These are phyloP conservation scores for Champsocephalus esox DNA, from an alignment of 2,797 vertebrate genomes.

Conservation along the genomic window DNA sequence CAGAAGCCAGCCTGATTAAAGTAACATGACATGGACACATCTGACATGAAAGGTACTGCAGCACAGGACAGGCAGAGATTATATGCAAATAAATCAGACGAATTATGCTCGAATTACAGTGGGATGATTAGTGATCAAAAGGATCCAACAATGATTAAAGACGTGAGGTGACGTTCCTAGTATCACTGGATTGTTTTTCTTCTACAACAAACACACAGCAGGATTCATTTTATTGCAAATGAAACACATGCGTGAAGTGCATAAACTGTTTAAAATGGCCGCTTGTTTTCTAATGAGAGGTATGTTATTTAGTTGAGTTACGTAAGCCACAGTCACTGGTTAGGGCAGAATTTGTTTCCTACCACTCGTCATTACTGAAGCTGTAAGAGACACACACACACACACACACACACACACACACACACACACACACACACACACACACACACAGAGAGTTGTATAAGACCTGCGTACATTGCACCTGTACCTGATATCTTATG, in stretches of 20 bases:
- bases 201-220: constrained; percentile 2
- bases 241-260: neutral
- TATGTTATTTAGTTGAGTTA: neutral
- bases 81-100: too few relatives aligned
- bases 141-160: too few relatives aligned
- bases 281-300: neutral
- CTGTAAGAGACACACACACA: neutral
- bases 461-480: constrained; percentile 16
- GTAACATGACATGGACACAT: neutral
- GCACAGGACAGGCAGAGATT: constrained; percentile 1
- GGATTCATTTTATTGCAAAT: neutral
- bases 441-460: constrained; percentile 9
- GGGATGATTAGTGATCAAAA: too few relatives aligned
- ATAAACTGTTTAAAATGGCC: neutral
- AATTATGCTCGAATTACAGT: too few relatives aligned
- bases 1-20: neutral
- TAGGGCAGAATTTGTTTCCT: constrained; percentile 34
- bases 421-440: neutral
- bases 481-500: neutral
- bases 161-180: neutral
- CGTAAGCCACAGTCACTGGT: constrained; percentile 20
- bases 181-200: neutral
- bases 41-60: neutral
- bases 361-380: constrained; percentile 12
- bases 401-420: neutral